phyloP scores from a whole-genome alignment of 2,888 invertebrate species.

The Autographa pulchrina region DNA sequence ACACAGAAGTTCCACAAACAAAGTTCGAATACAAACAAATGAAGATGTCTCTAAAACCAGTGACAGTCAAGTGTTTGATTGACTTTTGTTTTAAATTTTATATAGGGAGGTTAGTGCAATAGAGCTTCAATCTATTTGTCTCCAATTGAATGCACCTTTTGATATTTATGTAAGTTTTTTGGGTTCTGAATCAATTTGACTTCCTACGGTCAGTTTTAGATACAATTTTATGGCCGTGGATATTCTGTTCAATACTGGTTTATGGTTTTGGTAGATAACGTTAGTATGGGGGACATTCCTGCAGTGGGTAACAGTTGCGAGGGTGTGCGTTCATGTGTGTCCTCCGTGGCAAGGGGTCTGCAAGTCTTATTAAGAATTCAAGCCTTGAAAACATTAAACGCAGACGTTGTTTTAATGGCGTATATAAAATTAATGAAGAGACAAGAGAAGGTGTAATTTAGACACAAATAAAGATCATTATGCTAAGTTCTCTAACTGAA shows the following conservation, averaged over 20 bases:
- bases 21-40: background rate
- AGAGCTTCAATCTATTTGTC: too few species aligned
- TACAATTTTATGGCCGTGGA: conserved; percentile 7
- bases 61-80: too few species aligned
- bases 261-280: conserved; percentile 40
- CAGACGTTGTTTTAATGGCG: background rate
- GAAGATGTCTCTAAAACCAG: background rate
- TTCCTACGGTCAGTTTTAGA: background rate
- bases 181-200: too few species aligned
- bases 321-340: conserved; percentile 83
- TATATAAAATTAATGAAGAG: background rate
- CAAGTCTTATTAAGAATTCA: conserved; percentile 8
- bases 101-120: too few species aligned
- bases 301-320: conserved; percentile 54
- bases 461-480: background rate
- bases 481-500: background rate
- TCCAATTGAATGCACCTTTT: too few species aligned
- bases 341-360: conserved; percentile 56
- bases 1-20: conserved; percentile 30
- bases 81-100: too few species aligned
- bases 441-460: background rate
- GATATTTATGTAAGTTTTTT: too few species aligned
- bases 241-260: conserved; percentile 19
- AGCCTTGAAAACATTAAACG: background rate
- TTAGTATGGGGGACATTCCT: conserved; percentile 65